A percentile compares a stretch with the other conserved stretches of the same genome.
These are phyloP conservation scores for Tetranychus piercei DNA, from an alignment of 2,888 invertebrate species.

Conservation along the genomic window DNA sequence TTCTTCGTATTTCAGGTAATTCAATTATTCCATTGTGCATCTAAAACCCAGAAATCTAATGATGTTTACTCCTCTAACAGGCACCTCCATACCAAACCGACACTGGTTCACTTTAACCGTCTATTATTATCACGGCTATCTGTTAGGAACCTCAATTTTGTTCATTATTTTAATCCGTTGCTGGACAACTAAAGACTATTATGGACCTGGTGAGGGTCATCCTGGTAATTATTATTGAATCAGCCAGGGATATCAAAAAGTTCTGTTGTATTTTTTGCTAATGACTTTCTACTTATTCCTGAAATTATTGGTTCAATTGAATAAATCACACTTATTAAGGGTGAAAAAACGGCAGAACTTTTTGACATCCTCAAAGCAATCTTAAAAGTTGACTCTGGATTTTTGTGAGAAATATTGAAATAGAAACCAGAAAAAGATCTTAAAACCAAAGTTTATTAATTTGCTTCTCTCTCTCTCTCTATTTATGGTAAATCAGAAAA, in stretches of 20 bases:
- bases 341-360: too few relatives aligned
- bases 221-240: slow-evolving; percentile 3
- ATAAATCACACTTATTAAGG: too few relatives aligned
- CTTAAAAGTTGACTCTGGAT: background rate
- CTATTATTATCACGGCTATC: slow-evolving; percentile 15
- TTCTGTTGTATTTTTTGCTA: too few relatives aligned
- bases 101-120: slow-evolving; percentile 6
- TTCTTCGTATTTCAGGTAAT: slow-evolving; percentile 5
- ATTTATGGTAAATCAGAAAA: slow-evolving; percentile 12
- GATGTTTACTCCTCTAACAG: background rate
- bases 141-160: slow-evolving; percentile 16
- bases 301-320: too few relatives aligned
- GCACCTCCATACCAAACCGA: background rate
- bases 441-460: background rate
- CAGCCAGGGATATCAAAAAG: too few relatives aligned
- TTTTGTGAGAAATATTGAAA: background rate
- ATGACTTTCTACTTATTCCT: too few relatives aligned
- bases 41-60: background rate
- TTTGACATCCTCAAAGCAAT: background rate
- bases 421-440: background rate
- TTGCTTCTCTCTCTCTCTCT: background rate
- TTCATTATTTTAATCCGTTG: slow-evolving; percentile 19
- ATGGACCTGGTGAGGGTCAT: background rate
- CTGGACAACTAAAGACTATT: slow-evolving; percentile 10
- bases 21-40: background rate